phyloP scores from a whole-genome alignment of 2,888 invertebrate genomes.

The Cacoxenus indagator region DNA sequence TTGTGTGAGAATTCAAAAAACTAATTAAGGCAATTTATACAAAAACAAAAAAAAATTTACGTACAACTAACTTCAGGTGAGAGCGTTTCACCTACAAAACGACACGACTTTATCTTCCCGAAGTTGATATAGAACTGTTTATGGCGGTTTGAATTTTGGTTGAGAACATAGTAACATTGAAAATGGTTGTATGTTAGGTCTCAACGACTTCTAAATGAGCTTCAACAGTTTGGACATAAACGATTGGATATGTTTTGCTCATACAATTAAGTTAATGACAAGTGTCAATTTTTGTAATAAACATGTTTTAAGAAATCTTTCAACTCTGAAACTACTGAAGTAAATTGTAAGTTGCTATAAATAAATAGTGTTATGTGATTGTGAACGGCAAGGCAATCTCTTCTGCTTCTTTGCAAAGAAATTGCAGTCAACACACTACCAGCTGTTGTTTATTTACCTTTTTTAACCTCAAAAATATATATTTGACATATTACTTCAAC shows the following conservation, averaged over 20 bases:
- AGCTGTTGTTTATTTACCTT: not conserved
- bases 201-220: not conserved
- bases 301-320: too few relatives aligned
- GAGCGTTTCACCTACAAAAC: not conserved
- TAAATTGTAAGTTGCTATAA: too few relatives aligned
- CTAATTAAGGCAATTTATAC: not conserved
- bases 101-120: not conserved
- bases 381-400: not conserved
- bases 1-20: not conserved
- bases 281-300: too few relatives aligned
- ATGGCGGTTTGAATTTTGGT: not conserved
- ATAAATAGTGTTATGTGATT: too few relatives aligned
- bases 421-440: not conserved
- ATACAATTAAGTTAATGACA: too few relatives aligned
- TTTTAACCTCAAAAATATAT: too few relatives aligned
- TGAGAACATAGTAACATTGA: not conserved
- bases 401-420: not conserved
- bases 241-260: too few relatives aligned
- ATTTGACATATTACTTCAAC: not conserved
- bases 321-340: too few relatives aligned
- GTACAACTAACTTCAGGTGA: too few relatives aligned
- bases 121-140: slow-evolving; percentile 2
- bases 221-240: not conserved
- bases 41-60: not conserved
- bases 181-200: not conserved